Base-by-base conservation (phyloP, 2,113 vertebrate genomes). In the Holacanthus passer region DNA sequence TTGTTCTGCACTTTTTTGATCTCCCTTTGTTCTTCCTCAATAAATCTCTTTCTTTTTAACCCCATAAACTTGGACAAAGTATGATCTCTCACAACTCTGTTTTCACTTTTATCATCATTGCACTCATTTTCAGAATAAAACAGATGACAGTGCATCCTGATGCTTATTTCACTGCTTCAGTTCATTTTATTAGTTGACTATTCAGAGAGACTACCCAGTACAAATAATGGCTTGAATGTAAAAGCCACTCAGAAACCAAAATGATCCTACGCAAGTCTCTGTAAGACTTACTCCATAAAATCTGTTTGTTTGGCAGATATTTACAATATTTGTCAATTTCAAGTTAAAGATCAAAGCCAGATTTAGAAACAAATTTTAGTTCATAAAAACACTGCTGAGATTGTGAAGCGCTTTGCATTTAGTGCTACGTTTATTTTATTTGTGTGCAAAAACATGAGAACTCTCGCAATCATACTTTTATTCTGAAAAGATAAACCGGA, bases 401-500 rank as follows among this genome's bases (percentile, higher is more conserved):
- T 16, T 35, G n/a, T 39, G 4, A 13, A 7, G 19, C 3, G 14
- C 1, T 9, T 16, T n/a, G 19, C 3, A 31, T 13, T 39, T 70
- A 41, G 4, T 29, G 5, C 8, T 27, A 20, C 1, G 7, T 59
- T 37, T 50, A 14, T 77, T 68, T 48, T 48, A 53, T 39, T 41
- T 2, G 0, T 65, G 12, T 11, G 48, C 19, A 17, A 52, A 60
- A 5, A 37, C 35, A 69, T 20, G 0, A 2, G 1, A 19, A 6
- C 2, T 20, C 52, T 10, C 22, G 1, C 19, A 4, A 6, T 0
- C 7, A n/a, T 22, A 13, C 64, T 39, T 71, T 91, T 89, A 86
- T 7, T 53, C 20, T 88, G 81, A 84, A 88, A 84, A 9, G 0
- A 19, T 4, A 0, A 83, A 41, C 67, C 82, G 91, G 91, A 87